Evolutionary conservation across 2,113 vertebrate species (phyloP).

Genomic region (Serilophus lunatus): DNA sequence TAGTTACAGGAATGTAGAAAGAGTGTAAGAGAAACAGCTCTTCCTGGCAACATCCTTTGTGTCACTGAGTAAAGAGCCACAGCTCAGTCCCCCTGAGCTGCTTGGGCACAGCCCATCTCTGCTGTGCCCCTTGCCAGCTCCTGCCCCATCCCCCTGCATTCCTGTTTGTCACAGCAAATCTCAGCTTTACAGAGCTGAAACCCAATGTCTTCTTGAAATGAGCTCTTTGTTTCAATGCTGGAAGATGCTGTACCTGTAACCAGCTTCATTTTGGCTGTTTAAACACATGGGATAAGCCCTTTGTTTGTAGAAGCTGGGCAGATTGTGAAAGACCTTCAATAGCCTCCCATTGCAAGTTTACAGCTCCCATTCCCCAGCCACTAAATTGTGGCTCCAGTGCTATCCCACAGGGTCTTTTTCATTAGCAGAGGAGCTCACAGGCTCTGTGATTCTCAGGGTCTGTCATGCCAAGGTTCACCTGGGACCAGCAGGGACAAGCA

Average conservation of each 20-base stretch:
- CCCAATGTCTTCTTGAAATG: not conserved
- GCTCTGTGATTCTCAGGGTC: not conserved
- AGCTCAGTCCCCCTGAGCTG: too few species aligned
- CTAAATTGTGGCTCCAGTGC: not conserved
- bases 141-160: not conserved
- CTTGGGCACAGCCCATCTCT: too few species aligned
- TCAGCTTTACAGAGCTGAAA: not conserved
- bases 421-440: not conserved
- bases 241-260: not conserved
- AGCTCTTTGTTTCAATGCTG: accelerated
- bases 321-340: not conserved
- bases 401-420: not conserved
- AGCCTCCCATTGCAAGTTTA: accelerated
- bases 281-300: not conserved
- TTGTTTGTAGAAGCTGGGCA: not conserved
- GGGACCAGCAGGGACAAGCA: not conserved
- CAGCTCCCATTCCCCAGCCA: not conserved
- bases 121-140: not conserved
- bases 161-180: not conserved
- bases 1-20: not conserved
- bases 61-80: too few species aligned
- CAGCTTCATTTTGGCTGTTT: not conserved
- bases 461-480: accelerated
- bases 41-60: too few species aligned
- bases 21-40: not conserved